Percentiles rank a stretch among this genome's conserved stretches.
phyloP scores from a whole-genome alignment of 2,797 vertebrate genomes.

The Neoniphon sammara region DNA sequence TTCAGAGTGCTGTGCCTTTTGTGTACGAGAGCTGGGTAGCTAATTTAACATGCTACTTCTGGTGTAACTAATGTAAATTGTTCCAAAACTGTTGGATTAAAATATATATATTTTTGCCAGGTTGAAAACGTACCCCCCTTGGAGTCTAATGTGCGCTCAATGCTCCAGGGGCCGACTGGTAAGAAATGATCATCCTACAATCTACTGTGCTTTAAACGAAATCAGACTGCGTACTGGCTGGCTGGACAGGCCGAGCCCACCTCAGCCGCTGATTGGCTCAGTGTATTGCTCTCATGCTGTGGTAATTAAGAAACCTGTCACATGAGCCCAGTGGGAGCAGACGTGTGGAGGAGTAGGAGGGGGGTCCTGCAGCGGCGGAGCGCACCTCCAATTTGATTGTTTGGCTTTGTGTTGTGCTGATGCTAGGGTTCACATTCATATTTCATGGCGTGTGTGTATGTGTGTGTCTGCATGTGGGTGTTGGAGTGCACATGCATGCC shows the following conservation, averaged over 20 bases:
- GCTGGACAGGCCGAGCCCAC: slow-evolving; percentile 1
- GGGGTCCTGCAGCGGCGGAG: slow-evolving; percentile 43
- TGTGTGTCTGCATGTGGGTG: slow-evolving; percentile 12
- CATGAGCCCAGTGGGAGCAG: slow-evolving; percentile 37
- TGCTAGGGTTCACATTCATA: slow-evolving; percentile 49
- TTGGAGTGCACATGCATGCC: slow-evolving; percentile 28
- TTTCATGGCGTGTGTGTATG: slow-evolving; percentile 34
- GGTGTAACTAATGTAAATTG: slow-evolving; percentile 32
- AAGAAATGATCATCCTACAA: slow-evolving; percentile 22
- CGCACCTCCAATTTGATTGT: slow-evolving; percentile 40
- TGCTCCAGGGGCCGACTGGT: slow-evolving; percentile 26
- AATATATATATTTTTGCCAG: not conserved
- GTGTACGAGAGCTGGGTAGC: slow-evolving; percentile 9
- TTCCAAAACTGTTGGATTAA: slow-evolving; percentile 34
- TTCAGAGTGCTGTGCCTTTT: slow-evolving; percentile 8
- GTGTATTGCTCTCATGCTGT: slow-evolving; percentile 37
- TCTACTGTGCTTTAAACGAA: slow-evolving; percentile 70
- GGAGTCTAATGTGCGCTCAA: slow-evolving; percentile 18
- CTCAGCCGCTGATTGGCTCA: slow-evolving; percentile 38
- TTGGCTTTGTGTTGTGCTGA: slow-evolving; percentile 57
- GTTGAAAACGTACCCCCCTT: slow-evolving; percentile 15
- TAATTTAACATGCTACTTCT: slow-evolving; percentile 36
- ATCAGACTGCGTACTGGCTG: slow-evolving; percentile 31
- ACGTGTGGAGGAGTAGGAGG: slow-evolving; percentile 14
- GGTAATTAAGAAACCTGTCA: slow-evolving; percentile 44